A percentile compares a stretch with the other conserved stretches of the same genome.
Conservation (phyloP, 2,113 vertebrate species). For the Scomber scombrus region DNA sequence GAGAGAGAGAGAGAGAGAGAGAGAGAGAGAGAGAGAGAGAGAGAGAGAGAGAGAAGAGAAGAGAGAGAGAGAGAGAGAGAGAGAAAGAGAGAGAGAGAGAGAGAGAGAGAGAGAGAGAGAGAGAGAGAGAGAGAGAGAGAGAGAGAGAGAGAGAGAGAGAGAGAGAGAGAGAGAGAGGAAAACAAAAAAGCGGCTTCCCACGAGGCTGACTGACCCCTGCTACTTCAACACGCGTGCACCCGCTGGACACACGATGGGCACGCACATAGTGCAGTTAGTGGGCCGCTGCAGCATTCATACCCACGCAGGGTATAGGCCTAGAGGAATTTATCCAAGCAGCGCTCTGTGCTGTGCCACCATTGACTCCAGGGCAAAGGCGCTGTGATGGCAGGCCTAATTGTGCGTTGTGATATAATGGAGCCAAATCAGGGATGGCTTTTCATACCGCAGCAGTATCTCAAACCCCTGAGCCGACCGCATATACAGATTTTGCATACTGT, state of each 20-base stretch:
- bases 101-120: constrained; percentile 27
- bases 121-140: constrained; percentile 28
- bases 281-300: constrained; percentile 56
- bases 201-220: constrained; percentile 46
- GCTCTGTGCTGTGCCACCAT: constrained; percentile 55
- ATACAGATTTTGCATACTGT: neutral
- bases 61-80: constrained; percentile 22
- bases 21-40: constrained; percentile 28
- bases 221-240: constrained; percentile 28
- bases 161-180: constrained; percentile 4
- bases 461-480: constrained; percentile 30
- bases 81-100: constrained; percentile 30
- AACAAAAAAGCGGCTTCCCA: constrained; percentile 39
- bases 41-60: constrained; percentile 27
- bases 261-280: constrained; percentile 39
- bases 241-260: constrained; percentile 14
- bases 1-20: constrained; percentile 27
- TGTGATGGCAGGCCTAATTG: constrained; percentile 74
- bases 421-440: constrained; percentile 70
- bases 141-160: constrained; percentile 36
- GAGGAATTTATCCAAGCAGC: constrained; percentile 59
- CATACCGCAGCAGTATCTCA: constrained; percentile 55
- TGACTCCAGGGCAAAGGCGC: constrained; percentile 62
- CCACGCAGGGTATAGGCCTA: constrained; percentile 52
- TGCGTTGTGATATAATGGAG: constrained; percentile 70